Conservation (phyloP, 2,113 vertebrate genomes). For the Meleagris gallopavo region DNA sequence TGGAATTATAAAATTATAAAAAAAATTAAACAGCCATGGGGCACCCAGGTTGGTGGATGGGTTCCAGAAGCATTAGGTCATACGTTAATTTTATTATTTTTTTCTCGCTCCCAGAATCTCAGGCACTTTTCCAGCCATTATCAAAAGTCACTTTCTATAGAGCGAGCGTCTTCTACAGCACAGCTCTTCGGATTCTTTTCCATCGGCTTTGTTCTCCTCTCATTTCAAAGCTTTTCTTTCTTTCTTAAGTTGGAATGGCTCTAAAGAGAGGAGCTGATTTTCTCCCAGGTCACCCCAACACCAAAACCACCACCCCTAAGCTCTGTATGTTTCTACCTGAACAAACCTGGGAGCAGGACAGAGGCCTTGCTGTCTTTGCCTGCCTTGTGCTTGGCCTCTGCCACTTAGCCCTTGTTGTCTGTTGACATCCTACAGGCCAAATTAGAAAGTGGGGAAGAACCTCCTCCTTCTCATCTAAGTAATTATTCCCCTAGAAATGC, state of each 20-base stretch:
- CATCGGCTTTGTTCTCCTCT: constrained; percentile 6
- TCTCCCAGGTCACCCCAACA: not conserved
- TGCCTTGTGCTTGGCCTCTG: not conserved
- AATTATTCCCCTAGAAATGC: not conserved
- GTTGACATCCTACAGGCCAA: not conserved
- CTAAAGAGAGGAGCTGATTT: not conserved
- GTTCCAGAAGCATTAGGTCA: constrained; percentile 78
- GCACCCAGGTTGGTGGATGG: constrained; percentile 56
- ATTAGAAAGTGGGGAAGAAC: not conserved
- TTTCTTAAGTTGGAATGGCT: constrained; percentile 45
- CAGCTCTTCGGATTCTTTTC: constrained; percentile 30
- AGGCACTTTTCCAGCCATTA: constrained; percentile 68
- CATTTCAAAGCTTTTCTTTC: not conserved
- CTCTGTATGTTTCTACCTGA: not conserved
- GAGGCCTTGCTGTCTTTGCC: not conserved
- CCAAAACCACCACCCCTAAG: not conserved
- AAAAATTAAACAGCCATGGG: constrained; percentile 70
- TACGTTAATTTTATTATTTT: constrained; percentile 1
- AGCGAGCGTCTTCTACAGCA: not conserved
- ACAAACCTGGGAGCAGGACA: not conserved
- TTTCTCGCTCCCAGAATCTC: constrained; percentile 51
- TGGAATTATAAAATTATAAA: constrained; percentile 47
- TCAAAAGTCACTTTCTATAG: constrained; percentile 72
- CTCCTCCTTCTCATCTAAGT: not conserved
- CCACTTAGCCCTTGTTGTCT: not conserved